Percentiles rank a stretch among this genome's conserved stretches.
phyloP scores from a whole-genome alignment of 2,797 vertebrate species.

The Typhlichthys subterraneus region DNA sequence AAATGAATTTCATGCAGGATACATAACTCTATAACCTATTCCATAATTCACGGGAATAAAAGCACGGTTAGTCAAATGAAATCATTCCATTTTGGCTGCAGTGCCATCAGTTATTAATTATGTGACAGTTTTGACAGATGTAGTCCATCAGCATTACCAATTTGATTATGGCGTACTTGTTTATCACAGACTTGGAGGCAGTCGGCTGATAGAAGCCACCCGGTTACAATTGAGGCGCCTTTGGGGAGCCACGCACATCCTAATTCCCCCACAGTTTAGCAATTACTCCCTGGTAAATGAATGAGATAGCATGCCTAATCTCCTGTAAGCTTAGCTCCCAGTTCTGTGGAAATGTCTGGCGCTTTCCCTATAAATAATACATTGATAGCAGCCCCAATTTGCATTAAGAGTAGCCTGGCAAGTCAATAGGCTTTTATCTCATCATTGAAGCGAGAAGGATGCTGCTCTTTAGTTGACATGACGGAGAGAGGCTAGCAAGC shows the following conservation, averaged over 20 bases:
- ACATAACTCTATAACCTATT: neutral
- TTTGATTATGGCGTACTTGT: conserved; percentile 53
- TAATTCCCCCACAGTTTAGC: conserved; percentile 81
- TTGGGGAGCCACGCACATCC: conserved; percentile 66
- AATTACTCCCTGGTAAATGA: conserved; percentile 82
- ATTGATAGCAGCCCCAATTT: conserved; percentile 79
- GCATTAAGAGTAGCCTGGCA: conserved; percentile 79
- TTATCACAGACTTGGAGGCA: conserved; percentile 46
- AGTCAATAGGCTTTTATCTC: conserved; percentile 83
- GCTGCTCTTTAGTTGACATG: conserved; percentile 65
- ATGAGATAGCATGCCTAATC: conserved; percentile 82
- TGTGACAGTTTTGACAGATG: conserved; percentile 45
- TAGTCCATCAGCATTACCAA: conserved; percentile 30
- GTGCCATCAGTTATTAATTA: conserved; percentile 22
- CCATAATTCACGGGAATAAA: neutral
- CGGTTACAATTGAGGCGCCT: conserved; percentile 67
- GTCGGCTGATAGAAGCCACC: conserved; percentile 63
- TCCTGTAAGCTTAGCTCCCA: conserved; percentile 81
- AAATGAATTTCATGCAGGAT: neutral
- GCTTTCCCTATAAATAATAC: conserved; percentile 80
- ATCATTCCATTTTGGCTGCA: neutral
- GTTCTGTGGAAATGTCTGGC: conserved; percentile 78
- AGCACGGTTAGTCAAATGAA: neutral
- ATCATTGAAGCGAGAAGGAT: conserved; percentile 72
- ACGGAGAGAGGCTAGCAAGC: conserved; percentile 57